phyloP scores from a whole-genome alignment of 2,888 invertebrate species.

The Melieria crassipennis region DNA sequence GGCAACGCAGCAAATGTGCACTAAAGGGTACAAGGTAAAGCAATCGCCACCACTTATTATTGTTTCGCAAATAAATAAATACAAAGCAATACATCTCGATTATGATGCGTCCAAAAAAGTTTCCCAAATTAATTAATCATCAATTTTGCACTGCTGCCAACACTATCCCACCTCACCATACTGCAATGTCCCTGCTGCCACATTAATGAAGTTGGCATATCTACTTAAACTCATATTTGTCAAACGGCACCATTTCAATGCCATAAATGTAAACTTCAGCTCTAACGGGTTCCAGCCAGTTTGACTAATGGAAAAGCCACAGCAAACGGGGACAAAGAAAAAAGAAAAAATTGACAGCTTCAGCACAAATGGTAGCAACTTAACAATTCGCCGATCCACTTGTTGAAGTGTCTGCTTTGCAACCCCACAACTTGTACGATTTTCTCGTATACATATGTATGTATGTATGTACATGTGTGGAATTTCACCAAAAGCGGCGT shows the following conservation, averaged over 20 bases:
- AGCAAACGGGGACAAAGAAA: not conserved
- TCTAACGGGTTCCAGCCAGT: not conserved
- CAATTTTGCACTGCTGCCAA: slow-evolving; percentile 1
- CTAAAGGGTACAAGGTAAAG: no score
- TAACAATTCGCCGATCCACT: not conserved
- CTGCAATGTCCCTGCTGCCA: not conserved
- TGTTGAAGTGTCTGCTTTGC: not conserved
- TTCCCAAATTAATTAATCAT: slow-evolving; percentile 16
- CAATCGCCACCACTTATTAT: no score
- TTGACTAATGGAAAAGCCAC: not conserved
- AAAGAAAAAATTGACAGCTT: slow-evolving; percentile 11
- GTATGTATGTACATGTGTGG: not conserved
- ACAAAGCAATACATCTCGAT: no score
- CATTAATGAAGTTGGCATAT: slow-evolving; percentile 9
- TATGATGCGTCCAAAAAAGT: no score
- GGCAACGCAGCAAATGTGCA: no score
- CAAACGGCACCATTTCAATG: slow-evolving; percentile 13
- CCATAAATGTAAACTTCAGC: slow-evolving; percentile 16
- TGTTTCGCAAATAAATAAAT: no score
- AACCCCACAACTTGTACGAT: not conserved
- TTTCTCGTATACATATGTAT: not conserved
- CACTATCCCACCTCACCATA: not conserved
- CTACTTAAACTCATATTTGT: slow-evolving; percentile 29
- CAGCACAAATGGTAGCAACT: slow-evolving; percentile 1
- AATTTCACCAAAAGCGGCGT: not conserved